Evolutionary conservation across 2,888 invertebrate genomes (phyloP), one percentile per base, ranked within the genome.

Genomic region (Sminthurides aquaticus): DNA sequence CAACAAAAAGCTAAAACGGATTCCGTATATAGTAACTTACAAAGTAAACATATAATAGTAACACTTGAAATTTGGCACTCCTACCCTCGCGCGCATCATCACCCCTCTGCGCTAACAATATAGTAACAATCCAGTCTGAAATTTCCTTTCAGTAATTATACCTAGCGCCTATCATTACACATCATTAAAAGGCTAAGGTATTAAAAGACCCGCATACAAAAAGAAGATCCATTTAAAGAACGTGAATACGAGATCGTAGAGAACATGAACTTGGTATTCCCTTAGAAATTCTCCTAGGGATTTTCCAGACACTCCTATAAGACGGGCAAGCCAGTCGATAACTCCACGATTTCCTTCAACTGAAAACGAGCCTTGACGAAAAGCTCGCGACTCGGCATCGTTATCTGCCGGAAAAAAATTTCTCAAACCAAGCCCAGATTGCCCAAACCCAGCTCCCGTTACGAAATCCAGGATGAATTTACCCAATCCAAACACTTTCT

Each of bases 221-320:
- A 74, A 74, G 64, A 74, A 74, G n/a, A 74, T 72, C 74, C 74
- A 74, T 25, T 74, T 74, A 63, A 73, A 73, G 57, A 74, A 74
- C 0, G 71, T 73, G 52, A 74, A 74, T 5, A 72, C 73, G 54
- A 74, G 69, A 64, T 74, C 74, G 60, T 74, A 74, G 20, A 74
- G 62, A 24, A 74, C 74, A 65, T 74, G 74, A 24, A 74, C 74
- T 67, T 74, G 74, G 28, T 74, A 74, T 54, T 74, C 74, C n/a
- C 74, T 29, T 20, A 74, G 58, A 58, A 74, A 74, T 60, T 74
- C 74, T 29, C 74, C 74, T 0, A 74, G 58, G 25, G 71, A 69
- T 60, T 74, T 74, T 27, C 74, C 74, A 43, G 72, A 69, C 5
- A 74, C 71, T 22, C 74, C 74, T 27, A 74, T 71, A 2, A 73